Percentiles rank a stretch among this genome's conserved stretches.
These are phyloP conservation scores for Montipora sp. DNA, from an alignment of 64 coral and sea anemone genomes.

Conservation along the genomic window DNA sequence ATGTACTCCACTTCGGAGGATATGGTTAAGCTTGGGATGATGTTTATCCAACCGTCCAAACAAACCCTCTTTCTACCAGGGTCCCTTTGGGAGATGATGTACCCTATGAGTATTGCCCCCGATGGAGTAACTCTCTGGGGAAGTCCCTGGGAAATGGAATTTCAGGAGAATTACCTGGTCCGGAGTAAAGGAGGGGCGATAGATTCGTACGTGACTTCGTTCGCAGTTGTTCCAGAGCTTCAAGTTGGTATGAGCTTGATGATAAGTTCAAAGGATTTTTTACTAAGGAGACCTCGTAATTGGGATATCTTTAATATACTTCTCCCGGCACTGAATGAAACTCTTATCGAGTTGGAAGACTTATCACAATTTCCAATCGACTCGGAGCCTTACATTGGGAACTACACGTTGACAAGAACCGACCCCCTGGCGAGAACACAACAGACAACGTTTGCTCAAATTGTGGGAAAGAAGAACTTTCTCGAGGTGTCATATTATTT, in stretches of 20 bases:
- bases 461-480: neutral
- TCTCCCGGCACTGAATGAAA: slow-evolving; percentile 56
- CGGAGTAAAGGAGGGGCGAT: slow-evolving; percentile 53
- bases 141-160: slow-evolving; percentile 60
- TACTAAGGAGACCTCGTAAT: neutral
- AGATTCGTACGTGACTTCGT: neutral
- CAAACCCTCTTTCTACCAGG: slow-evolving; percentile 7
- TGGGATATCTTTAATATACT: slow-evolving; percentile 25
- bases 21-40: slow-evolving; percentile 43
- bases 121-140: slow-evolving; percentile 56
- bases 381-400: slow-evolving; percentile 25
- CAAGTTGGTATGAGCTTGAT: slow-evolving; percentile 54
- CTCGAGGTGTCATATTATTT: neutral
- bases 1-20: slow-evolving; percentile 65
- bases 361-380: slow-evolving; percentile 8
- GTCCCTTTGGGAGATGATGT: slow-evolving; percentile 50
- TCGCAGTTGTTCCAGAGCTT: slow-evolving; percentile 45
- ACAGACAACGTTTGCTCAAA: neutral
- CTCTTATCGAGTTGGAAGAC: slow-evolving; percentile 16
- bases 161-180: slow-evolving; percentile 49
- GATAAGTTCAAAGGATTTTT: slow-evolving; percentile 4
- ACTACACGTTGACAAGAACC: slow-evolving; percentile 13
- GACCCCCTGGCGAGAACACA: neutral
- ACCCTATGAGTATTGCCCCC: slow-evolving; percentile 30
- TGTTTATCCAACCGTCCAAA: slow-evolving; percentile 11